Percentiles rank a stretch among this genome's conserved stretches.
Conservation (phyloP, 2,113 vertebrate species). For the Scolopax mira region DNA sequence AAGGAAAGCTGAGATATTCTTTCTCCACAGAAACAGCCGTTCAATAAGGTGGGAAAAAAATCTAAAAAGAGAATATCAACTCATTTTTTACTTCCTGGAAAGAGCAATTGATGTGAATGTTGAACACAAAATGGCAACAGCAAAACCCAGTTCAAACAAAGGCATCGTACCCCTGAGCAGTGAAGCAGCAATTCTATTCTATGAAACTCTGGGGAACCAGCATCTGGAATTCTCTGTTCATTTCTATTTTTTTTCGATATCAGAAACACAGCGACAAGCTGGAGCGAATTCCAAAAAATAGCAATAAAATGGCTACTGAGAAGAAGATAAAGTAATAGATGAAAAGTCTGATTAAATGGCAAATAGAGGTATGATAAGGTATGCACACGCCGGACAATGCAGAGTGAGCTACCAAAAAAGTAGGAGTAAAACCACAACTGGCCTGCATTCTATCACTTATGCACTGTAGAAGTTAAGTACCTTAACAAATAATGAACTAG, state of each 20-base stretch:
- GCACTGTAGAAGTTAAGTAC: background rate
- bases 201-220: background rate
- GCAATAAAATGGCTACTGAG: background rate
- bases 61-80: background rate
- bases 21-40: constrained; percentile 55
- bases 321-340: background rate
- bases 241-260: background rate
- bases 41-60: constrained; percentile 18
- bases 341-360: background rate
- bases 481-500: background rate
- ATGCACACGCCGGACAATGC: background rate
- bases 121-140: background rate
- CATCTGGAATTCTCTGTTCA: background rate
- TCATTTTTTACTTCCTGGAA: constrained; percentile 43
- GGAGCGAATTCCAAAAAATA: background rate
- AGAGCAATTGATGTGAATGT: background rate
- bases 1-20: background rate
- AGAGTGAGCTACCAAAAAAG: background rate
- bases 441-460: background rate
- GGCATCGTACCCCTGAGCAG: background rate
- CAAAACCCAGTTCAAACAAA: constrained; percentile 24
- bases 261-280: background rate
- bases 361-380: background rate
- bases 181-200: background rate
- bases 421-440: background rate